These are phyloP conservation scores for Petrocephalus microphthalmus DNA, from an alignment of 2,113 vertebrate species.

Conservation along the genomic window DNA sequence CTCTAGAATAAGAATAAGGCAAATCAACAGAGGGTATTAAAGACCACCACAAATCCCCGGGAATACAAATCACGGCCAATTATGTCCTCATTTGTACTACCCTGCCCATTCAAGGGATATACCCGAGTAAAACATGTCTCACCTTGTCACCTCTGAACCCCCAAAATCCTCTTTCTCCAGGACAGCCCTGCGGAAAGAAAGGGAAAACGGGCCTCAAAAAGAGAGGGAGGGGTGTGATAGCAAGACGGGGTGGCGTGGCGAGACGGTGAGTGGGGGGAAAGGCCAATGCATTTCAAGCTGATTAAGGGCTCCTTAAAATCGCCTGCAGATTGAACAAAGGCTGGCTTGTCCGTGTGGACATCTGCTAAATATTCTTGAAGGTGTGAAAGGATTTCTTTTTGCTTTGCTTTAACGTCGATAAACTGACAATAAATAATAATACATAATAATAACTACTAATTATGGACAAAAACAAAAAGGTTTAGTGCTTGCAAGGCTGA, in stretches of 20 bases:
- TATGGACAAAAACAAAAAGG: background rate
- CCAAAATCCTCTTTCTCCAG: constrained; percentile 60
- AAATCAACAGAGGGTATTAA: background rate
- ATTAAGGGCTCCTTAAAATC: background rate
- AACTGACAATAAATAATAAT: too few relatives aligned
- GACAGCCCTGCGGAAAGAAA: constrained; percentile 63
- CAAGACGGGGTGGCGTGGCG: background rate
- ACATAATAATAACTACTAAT: background rate
- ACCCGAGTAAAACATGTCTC: constrained; percentile 24
- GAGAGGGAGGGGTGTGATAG: background rate
- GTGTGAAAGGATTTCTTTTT: background rate
- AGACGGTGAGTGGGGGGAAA: too few relatives aligned
- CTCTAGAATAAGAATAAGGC: background rate
- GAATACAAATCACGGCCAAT: background rate
- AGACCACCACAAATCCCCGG: background rate
- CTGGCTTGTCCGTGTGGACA: background rate
- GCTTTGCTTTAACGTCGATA: background rate
- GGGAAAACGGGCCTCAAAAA: background rate
- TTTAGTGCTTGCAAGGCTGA: background rate
- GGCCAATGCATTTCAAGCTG: too few relatives aligned
- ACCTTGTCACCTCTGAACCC: constrained; percentile 82
- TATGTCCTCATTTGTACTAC: background rate
- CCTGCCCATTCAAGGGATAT: background rate
- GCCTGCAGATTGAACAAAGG: background rate
- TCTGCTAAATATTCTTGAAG: background rate